Conservation (phyloP, 2,888 invertebrate genomes). For the Cantharis rustica region DNA sequence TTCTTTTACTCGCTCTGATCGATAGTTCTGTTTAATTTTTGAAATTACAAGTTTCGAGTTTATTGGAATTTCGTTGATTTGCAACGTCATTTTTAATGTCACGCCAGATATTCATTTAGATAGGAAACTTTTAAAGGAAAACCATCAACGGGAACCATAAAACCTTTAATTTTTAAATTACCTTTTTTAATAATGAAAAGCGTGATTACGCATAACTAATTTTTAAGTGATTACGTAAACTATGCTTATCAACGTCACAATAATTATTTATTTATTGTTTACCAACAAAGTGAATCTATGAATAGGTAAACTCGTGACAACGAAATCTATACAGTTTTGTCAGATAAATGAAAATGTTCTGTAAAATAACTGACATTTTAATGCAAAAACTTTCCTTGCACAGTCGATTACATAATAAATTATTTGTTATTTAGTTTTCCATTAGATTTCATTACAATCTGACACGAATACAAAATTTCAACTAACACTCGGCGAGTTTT, state of each 20-base stretch:
- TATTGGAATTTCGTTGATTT: conserved; percentile 23
- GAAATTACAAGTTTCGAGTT: neutral
- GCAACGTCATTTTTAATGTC: conserved; percentile 42
- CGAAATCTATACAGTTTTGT: neutral
- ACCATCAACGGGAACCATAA: conserved; percentile 30
- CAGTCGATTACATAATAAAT: neutral
- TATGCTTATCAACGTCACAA: neutral
- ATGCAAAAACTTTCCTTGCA: neutral
- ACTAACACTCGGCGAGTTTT: neutral
- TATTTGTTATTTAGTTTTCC: neutral
- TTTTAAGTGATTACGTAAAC: neutral
- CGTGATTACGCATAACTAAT: conserved; percentile 30
- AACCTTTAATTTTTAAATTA: conserved; percentile 33
- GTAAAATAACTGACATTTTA: neutral
- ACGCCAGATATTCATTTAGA: conserved; percentile 45
- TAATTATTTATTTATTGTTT: neutral
- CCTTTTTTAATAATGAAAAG: conserved; percentile 33
- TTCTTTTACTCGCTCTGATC: neutral
- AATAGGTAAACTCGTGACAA: neutral
- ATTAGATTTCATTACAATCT: neutral
- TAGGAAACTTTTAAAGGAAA: conserved; percentile 36
- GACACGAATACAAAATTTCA: neutral
- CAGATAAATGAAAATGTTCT: neutral
- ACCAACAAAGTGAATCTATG: neutral
- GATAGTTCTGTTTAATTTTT: neutral